These are phyloP conservation scores for Gracilinanus agilis DNA, from an alignment of 2,113 vertebrate genomes.

Conservation along the genomic window DNA sequence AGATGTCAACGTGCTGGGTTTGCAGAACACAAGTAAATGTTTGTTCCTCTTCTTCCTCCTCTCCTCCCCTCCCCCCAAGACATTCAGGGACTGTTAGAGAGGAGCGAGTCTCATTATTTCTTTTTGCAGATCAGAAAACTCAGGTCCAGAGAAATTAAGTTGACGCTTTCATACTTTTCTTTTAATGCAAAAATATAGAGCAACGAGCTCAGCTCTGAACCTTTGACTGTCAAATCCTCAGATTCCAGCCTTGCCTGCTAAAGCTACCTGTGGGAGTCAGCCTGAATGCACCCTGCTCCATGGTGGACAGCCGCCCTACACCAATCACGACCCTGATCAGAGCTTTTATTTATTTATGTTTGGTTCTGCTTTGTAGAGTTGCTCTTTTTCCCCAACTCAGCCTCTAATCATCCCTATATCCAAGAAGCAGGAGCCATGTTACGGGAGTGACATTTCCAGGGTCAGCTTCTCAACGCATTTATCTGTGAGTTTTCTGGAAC, in stretches of 20 bases:
- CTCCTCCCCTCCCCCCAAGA: not conserved
- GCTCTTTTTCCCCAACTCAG: not conserved
- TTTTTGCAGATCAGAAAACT: not conserved
- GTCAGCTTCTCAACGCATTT: not conserved
- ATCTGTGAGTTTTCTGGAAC: not conserved
- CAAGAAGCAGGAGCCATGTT: not conserved
- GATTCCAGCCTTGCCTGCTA: not conserved
- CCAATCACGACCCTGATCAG: not conserved
- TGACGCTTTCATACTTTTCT: not conserved
- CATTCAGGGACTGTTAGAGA: not conserved
- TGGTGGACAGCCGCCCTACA: not conserved
- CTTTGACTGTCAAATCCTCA: not conserved
- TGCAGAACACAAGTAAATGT: not conserved
- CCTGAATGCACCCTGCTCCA: not conserved
- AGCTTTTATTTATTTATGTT: not conserved
- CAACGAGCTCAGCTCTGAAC: not conserved
- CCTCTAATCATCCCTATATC: not conserved
- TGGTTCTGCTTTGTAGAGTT: not conserved
- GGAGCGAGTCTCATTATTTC: not conserved
- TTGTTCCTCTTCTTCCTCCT: not conserved
- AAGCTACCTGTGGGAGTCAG: not conserved
- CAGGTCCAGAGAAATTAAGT: not conserved
- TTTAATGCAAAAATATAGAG: not conserved
- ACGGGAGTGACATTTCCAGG: not conserved
- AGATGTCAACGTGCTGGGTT: not conserved